These are phyloP conservation scores for Myiozetetes cayanensis DNA, from an alignment of 2,113 vertebrate species.

Conservation along the genomic window DNA sequence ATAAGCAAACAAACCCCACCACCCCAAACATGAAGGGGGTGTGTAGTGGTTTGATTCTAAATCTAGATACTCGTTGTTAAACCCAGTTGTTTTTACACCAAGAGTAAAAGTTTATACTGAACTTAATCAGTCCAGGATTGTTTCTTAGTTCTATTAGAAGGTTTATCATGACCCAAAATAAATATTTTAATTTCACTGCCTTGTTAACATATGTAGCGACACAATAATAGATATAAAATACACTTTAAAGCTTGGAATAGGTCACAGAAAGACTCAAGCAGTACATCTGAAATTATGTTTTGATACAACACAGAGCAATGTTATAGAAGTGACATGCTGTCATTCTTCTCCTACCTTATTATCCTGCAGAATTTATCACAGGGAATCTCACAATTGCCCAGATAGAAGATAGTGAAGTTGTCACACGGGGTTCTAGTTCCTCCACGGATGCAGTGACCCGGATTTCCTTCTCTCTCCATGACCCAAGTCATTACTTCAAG, in stretches of 20 bases:
- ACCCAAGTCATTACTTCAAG: slow-evolving; percentile 79
- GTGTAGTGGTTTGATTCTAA: background rate
- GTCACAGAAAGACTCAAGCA: background rate
- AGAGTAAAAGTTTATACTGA: background rate
- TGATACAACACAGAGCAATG: background rate
- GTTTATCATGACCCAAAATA: background rate
- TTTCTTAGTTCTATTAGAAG: background rate
- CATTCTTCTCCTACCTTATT: background rate
- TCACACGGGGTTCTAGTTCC: slow-evolving; percentile 69
- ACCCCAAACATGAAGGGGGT: background rate
- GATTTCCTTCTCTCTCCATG: slow-evolving; percentile 80
- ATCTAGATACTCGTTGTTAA: background rate
- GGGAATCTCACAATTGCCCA: slow-evolving; percentile 83
- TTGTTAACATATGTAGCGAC: background rate
- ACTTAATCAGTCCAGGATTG: background rate
- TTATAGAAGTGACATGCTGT: background rate
- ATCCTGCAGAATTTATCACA: slow-evolving; percentile 76
- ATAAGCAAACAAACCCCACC: background rate
- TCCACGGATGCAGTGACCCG: slow-evolving; percentile 69
- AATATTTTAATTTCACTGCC: background rate
- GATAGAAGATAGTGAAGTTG: slow-evolving; percentile 71
- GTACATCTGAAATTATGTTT: background rate
- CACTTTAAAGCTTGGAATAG: background rate
- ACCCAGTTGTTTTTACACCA: background rate
- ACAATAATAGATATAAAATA: background rate